phyloP scores from a whole-genome alignment of 2,113 vertebrate genomes.

The Cryptomyrus ogoouensis region DNA sequence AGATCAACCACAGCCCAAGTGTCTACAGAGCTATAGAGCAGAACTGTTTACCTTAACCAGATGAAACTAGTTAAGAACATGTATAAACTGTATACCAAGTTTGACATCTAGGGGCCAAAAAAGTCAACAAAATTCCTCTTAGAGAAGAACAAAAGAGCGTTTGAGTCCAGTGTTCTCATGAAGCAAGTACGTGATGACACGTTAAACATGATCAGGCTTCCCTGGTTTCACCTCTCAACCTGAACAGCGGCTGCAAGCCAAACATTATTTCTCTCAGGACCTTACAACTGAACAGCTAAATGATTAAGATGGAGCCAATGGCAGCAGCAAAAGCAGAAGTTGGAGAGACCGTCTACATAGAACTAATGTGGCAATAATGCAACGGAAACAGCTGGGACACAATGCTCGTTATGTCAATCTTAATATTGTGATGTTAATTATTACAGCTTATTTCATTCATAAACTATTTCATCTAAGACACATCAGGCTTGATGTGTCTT shows the following conservation, averaged over 20 bases:
- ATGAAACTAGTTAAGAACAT: conserved; percentile 40
- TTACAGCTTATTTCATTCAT: not conserved
- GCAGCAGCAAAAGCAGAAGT: not conserved
- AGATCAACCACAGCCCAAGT: conserved; percentile 1
- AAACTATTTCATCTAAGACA: not conserved
- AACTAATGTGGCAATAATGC: not conserved
- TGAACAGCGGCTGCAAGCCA: conserved; percentile 22
- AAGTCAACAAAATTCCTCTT: conserved; percentile 32
- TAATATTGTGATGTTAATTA: not conserved
- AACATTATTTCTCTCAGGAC: conserved; percentile 20
- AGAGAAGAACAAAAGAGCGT: conserved; percentile 28
- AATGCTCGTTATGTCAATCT: not conserved
- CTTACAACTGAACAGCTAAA: conserved; percentile 16
- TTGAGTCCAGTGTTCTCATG: conserved; percentile 28
- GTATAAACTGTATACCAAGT: conserved; percentile 39
- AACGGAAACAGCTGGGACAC: not conserved
- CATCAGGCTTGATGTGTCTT: not conserved
- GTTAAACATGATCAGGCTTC: conserved; percentile 45
- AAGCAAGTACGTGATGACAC: conserved; percentile 38
- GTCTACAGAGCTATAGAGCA: conserved; percentile 9
- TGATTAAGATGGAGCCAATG: not conserved
- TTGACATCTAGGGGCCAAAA: conserved; percentile 43
- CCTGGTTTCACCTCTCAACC: conserved; percentile 40
- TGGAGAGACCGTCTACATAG: not conserved
- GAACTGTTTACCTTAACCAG: conserved; percentile 40